These are phyloP conservation scores for Pogonocichla stellata DNA, from an alignment of 2,113 vertebrate genomes.

Conservation along the genomic window DNA sequence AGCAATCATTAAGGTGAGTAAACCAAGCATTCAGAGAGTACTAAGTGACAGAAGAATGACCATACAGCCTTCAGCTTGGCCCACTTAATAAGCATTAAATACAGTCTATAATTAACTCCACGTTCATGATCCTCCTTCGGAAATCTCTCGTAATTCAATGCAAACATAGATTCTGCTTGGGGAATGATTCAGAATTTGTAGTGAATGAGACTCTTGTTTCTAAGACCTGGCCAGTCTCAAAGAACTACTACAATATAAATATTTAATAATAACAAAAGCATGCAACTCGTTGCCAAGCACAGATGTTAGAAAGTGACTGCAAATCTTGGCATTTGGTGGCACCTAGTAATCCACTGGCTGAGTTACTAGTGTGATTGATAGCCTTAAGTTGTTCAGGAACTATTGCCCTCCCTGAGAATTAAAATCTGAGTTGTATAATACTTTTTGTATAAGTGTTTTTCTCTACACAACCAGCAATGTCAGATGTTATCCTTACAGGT, in stretches of 20 bases:
- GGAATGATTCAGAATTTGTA: background rate
- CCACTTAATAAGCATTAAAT: background rate
- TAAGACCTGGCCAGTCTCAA: slow-evolving; percentile 24
- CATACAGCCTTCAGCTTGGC: background rate
- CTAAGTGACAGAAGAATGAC: background rate
- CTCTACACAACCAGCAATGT: background rate
- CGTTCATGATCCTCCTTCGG: background rate
- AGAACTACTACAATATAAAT: slow-evolving; percentile 45
- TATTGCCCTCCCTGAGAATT: background rate
- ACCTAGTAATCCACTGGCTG: background rate
- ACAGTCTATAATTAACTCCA: background rate
- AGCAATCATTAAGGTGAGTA: background rate
- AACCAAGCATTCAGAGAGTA: background rate
- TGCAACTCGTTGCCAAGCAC: slow-evolving; percentile 30
- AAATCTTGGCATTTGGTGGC: slow-evolving; percentile 52
- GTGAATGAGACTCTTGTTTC: slow-evolving; percentile 36
- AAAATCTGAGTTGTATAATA: background rate
- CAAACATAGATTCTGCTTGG: background rate
- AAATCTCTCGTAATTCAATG: background rate
- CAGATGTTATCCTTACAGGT: background rate
- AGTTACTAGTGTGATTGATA: background rate
- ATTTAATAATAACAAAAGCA: slow-evolving; percentile 51
- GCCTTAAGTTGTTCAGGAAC: background rate
- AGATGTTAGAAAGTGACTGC: slow-evolving; percentile 15
- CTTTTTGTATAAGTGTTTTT: background rate